A percentile compares a stretch with the other conserved stretches of the same genome.
phyloP scores from a whole-genome alignment of 2,797 vertebrate species.

The Channa striata region DNA sequence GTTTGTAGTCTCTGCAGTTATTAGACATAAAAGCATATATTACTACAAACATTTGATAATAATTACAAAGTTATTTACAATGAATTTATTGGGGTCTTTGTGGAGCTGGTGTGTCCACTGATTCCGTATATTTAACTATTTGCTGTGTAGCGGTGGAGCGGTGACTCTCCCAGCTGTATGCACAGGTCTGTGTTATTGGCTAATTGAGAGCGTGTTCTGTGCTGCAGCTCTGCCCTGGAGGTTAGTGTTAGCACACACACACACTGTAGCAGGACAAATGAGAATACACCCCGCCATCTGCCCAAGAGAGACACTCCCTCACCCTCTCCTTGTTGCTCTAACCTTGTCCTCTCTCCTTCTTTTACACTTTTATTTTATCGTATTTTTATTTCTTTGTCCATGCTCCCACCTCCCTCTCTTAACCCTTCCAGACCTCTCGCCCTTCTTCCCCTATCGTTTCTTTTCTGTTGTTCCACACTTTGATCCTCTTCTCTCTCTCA shows the following conservation, averaged over 20 bases:
- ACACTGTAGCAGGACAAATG: conserved; percentile 82
- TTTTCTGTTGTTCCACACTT: conserved; percentile 25
- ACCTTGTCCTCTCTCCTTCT: conserved; percentile 49
- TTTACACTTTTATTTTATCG: conserved; percentile 54
- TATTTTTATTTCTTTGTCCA: conserved; percentile 54
- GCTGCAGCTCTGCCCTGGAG: conserved; percentile 78
- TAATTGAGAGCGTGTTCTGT: conserved; percentile 81
- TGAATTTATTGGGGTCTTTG: conserved; percentile 8
- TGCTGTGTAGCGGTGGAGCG: conserved; percentile 39
- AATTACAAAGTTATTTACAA: not conserved
- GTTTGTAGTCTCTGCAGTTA: not conserved
- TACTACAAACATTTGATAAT: not conserved
- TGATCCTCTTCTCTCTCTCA: conserved; percentile 14
- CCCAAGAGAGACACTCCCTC: conserved; percentile 76
- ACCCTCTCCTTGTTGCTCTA: conserved; percentile 76
- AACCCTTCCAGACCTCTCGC: conserved; percentile 4
- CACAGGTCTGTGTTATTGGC: conserved; percentile 67
- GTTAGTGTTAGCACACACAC: conserved; percentile 79
- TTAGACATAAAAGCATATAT: not conserved
- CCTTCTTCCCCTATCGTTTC: conserved; percentile 5
- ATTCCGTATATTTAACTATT: conserved; percentile 47
- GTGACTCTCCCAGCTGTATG: conserved; percentile 49
- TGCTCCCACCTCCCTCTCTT: conserved; percentile 21
- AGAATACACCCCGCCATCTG: conserved; percentile 83
- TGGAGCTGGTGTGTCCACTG: conserved; percentile 19